Evolutionary conservation across 2,888 invertebrate species (phyloP).

Genomic region (Noctua pronuba): DNA sequence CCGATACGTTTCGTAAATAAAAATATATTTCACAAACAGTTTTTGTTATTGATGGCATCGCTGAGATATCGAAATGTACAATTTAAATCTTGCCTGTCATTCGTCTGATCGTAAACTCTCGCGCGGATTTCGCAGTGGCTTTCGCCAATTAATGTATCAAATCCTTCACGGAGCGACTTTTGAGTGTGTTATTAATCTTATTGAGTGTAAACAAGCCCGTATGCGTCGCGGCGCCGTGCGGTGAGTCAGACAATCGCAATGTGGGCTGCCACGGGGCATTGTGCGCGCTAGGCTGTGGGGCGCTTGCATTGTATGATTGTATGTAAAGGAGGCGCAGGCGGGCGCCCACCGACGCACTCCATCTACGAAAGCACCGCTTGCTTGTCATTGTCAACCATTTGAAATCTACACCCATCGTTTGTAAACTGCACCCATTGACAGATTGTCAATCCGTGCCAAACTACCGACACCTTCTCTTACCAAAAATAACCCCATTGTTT

Average conservation of each 20-base stretch:
- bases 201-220: slow-evolving; percentile 86
- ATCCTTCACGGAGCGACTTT: slow-evolving; percentile 70
- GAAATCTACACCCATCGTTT: slow-evolving; percentile 61
- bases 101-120: slow-evolving; percentile 51
- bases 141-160: slow-evolving; percentile 67
- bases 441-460: slow-evolving; percentile 38
- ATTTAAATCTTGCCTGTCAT: slow-evolving; percentile 44
- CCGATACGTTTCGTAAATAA: slow-evolving; percentile 25
- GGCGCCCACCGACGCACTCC: slow-evolving; percentile 81
- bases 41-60: slow-evolving; percentile 32
- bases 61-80: slow-evolving; percentile 43
- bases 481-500: slow-evolving; percentile 57
- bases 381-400: slow-evolving; percentile 58
- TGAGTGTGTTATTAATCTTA: slow-evolving; percentile 84
- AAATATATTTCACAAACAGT: slow-evolving; percentile 32
- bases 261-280: slow-evolving; percentile 83
- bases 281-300: slow-evolving; percentile 74
- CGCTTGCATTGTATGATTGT: slow-evolving; percentile 85
- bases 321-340: slow-evolving; percentile 88
- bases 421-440: slow-evolving; percentile 48
- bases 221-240: slow-evolving; percentile 77
- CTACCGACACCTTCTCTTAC: slow-evolving; percentile 27
- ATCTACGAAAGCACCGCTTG: slow-evolving; percentile 78
- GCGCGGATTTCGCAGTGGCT: slow-evolving; percentile 61
- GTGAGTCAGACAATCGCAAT: slow-evolving; percentile 87